Base-by-base conservation (phyloP, 2,113 vertebrate genomes). In the Pandion haliaetus region DNA sequence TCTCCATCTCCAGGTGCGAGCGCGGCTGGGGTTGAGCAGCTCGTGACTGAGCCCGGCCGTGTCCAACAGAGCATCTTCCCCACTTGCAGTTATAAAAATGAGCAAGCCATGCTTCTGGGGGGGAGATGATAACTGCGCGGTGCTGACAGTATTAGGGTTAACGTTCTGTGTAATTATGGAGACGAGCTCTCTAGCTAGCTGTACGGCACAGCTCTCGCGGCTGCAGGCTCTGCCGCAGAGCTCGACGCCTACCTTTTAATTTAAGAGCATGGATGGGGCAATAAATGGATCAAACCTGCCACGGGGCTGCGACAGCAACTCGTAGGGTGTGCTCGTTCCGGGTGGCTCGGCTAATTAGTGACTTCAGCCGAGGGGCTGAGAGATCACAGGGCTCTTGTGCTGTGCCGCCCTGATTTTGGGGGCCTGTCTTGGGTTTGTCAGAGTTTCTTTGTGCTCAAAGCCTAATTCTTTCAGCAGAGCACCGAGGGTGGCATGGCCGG, bases 31-130 rank as follows among this genome's bases (percentile, higher is more conserved):
- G 31, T 8, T 9, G 49, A 44, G 57, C 20, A 44, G 23, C 8
- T 9, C 3, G 5, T 2, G 10, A 32, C 69, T 3, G 10, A 15
- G 47, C 82, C 61, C 2, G 19, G 6, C 3, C 6, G 0, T 38
- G 57, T 14, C 61, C 83, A 55, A 2, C 15, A 9, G 28, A n/a
- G 40, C 21, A 1, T n/a, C n/a, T 20, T 80, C 50, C 73, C 77
- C 2, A 1, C 42, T 24, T 0, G 5, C 25, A 2, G 32, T 14
- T n/a, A 13, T 1, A 8, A 44, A 8, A 44, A 14, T 0, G n/a
- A 80, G 50, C 15, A 2, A 54, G 20, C 28, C 36, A 3, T 0
- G 1, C n/a, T 69, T 76, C 54, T 4, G 69, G 16, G n/a, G 74
- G 40, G 73, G 57, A 18, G 63, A 3, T 2, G 32, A 2, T 16